Evolutionary conservation across 2,888 invertebrate species (phyloP).

Genomic region (Polyommatus icarus): DNA sequence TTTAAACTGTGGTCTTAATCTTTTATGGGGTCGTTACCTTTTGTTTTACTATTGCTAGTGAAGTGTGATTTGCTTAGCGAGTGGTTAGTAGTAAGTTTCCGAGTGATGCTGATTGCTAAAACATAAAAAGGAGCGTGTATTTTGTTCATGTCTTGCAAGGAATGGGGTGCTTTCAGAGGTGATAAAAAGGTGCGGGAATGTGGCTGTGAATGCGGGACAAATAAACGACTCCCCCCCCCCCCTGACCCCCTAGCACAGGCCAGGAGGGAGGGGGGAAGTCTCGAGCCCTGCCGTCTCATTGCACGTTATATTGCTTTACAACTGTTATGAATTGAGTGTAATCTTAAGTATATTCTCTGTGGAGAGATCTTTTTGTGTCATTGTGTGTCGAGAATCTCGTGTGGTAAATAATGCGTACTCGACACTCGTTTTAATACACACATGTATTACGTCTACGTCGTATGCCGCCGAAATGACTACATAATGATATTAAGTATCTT

Average conservation of each 20-base stretch:
- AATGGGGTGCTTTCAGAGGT: conserved; percentile 22
- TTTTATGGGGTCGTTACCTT: neutral
- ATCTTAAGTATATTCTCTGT: conserved; percentile 16
- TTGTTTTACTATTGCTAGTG: neutral
- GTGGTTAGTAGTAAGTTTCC: neutral
- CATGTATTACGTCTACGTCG: no score
- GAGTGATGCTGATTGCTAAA: conserved; percentile 13
- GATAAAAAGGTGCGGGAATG: conserved; percentile 20
- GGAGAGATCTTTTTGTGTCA: neutral
- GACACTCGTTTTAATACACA: neutral
- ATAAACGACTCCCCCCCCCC: neutral
- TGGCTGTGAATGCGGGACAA: conserved; percentile 28
- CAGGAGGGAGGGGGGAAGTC: neutral
- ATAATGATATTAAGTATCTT: no score
- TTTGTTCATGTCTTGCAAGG: conserved; percentile 18
- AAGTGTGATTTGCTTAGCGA: neutral
- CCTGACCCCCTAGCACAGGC: neutral
- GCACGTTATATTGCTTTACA: conserved; percentile 18
- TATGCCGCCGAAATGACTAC: no score
- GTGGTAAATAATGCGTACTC: neutral
- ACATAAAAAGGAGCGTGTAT: conserved; percentile 23
- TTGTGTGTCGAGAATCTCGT: neutral
- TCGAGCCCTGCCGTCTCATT: conserved; percentile 18
- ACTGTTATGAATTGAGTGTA: conserved; percentile 22
- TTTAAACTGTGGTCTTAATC: no score